Base-by-base conservation (phyloP, 2,113 vertebrate genomes). In the Mormyrus iriodes region DNA sequence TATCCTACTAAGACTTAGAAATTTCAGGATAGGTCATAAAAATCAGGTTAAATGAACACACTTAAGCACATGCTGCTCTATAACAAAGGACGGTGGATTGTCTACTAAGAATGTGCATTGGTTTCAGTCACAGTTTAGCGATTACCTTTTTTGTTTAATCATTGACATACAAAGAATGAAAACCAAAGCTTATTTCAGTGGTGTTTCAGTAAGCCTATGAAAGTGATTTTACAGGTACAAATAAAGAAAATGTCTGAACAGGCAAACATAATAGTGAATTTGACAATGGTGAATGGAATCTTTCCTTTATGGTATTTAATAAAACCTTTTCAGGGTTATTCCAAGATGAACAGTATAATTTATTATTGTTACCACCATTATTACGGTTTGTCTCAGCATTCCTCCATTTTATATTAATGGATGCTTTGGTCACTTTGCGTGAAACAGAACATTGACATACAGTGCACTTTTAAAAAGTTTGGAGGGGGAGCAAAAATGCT, bases 361-460 rank as follows among this genome's bases (percentile, higher is more conserved):
- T 93, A 76, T 88, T 89, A 83, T 88, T 85, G 52, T 89, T 48
- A 89, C 19, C 61, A 84, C 3, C 85, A 90, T 73, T 86, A 88
- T 90, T 91, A 92, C 9, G 48, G 73, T 42, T 58, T 49, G 87
- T 90, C 89, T 90, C 89, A 86, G 89, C 86, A 51, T 69, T 86
- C 92, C 88, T 92, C 88, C 91, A 90, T 89, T 85, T 42, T 91
- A 84, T 48, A 88, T 88, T 19, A 90, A 90, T 58, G 90, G 91
- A 92, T 93, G 92, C 94, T 95, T 95, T 93, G 93, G 93, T 94
- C 94, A 93, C 93, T 91, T 24, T 92, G 91, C 91, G 93, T 92
- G 93, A 90, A 92, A 93, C 17, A 87, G 92, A 93, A 94, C 92
- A 95, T 93, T 93, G 90, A 88, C 91, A 35, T 92, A 93, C 91